phyloP scores from a whole-genome alignment of 2,113 vertebrate genomes.

The Lanius collurio region DNA sequence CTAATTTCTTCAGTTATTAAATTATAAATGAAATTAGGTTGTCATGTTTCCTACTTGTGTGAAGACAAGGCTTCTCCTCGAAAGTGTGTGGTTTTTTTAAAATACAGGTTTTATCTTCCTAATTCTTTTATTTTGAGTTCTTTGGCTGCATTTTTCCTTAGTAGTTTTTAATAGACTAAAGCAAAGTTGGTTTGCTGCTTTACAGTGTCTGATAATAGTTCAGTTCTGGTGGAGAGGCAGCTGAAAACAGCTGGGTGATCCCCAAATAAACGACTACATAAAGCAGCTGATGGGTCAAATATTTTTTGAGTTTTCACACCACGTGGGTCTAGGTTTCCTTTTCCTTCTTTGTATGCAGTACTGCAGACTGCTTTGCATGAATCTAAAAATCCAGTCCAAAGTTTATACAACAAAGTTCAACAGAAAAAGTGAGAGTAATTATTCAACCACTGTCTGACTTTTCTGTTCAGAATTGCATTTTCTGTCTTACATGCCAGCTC shows the following conservation, averaged over 20 bases:
- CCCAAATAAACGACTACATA: neutral
- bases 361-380: neutral
- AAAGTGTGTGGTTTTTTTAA: neutral
- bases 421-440: neutral
- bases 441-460: neutral
- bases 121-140: neutral
- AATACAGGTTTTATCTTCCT: neutral
- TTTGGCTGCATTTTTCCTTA: neutral
- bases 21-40: neutral
- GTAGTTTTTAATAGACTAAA: neutral
- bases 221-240: neutral
- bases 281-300: neutral
- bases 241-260: neutral
- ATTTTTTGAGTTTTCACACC: neutral
- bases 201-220: neutral
- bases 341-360: neutral
- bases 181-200: neutral
- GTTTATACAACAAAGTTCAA: neutral
- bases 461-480: neutral
- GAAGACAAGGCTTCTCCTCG: neutral
- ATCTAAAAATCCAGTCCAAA: neutral
- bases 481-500: neutral
- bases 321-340: fast-evolving
- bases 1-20: neutral
- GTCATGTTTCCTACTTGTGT: neutral